Evolutionary conservation across 2,113 vertebrate species (phyloP), one percentile per base, ranked within the genome.

Genomic region (Pteropus alecto): DNA sequence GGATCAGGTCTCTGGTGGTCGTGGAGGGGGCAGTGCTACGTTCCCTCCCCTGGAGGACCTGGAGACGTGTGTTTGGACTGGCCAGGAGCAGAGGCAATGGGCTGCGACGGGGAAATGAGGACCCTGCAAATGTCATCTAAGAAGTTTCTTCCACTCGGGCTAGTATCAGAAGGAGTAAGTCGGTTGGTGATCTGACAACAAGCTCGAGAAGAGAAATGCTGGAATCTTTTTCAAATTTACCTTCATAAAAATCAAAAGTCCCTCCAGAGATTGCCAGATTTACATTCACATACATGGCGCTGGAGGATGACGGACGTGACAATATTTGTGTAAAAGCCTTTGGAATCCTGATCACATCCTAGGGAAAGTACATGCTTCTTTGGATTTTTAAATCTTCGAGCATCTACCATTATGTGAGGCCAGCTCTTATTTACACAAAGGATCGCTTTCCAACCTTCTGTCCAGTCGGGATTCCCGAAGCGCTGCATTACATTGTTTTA

Each of bases 401-500:
- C 2, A 46, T 94, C 58, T 94, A 60, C 73, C 71, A 63, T 73
- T 96, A 81, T 81, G 7, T 48, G 68, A 88, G 38, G 16, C 22
- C 60, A 90, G 85, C 26, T 96, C 51, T 92, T 91, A 30, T 97
- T 98, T 96, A 88, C 0, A 0, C 43, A 87, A 89, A 97, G 85
- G 65, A 83, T 35, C 77, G 14, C 95, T 95, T 98, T 97, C 61
- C 89, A 97, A 70, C 22, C 77, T 97, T 91, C 65, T 76, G 33
- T 96, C 81, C 93, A 83, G 43, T 95, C 13, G 4, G 78, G 97
- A 97, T 93, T 15, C 14, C 71, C 93, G 38, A 63, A 70, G 79
- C 63, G 28, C 33, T 79, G 26, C 48, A 41, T 90, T 94, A 5
- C 71, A 70, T 68, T 96, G 95, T 97, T 97, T 97, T 94, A 92